Base-by-base conservation (phyloP, 2,888 invertebrate genomes). In the Agonopterix subpropinquella region DNA sequence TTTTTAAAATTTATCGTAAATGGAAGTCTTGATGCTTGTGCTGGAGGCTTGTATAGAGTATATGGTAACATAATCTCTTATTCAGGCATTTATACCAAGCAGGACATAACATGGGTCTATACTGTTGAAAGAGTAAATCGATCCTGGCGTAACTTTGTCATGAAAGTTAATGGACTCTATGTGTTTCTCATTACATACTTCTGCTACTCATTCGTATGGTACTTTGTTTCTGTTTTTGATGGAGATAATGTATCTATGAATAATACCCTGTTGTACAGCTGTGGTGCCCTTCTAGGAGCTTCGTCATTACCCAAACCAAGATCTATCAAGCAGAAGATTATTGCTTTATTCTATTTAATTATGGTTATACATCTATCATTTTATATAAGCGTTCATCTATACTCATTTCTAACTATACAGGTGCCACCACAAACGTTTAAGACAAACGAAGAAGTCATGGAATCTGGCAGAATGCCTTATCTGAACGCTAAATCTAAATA, bases 21-120 rank as follows among this genome's bases (percentile, higher is more conserved):
- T 53, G 79, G 75, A 2, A 79, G 70, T 36, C 55, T 86, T 2
- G 82, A 87, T 41, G 58, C 64, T 0, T 74, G 74, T 45, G 80
- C 77, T 8, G 85, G 87, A 0, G 86, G 85, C 0, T 55, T 79
- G 0, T 82, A 79, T 36, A 68, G 77, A 50, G 54, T 76, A 2
- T 83, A 72, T 41, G 80, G 77, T 7, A 67, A 79, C n/a, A 2
- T 51, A 0, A 74, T 86, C 0, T 69, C 65, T 3, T 87, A 85
- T 53, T 82, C 84, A 1, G 85, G 85, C 0, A 50, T 73, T 1
- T 85, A 86, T 48, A 61, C 62, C 0, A 62, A 67, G 13, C 80
- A 84, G 59, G 57, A 61, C 0, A 52, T 79, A 1, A 53, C 70
- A 42, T 86, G 83, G 83, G 59, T 74, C 0, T 86, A 84, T 45